These are phyloP conservation scores for Helobdella robusta DNA, from an alignment of 2,888 invertebrate species.

Conservation along the genomic window DNA sequence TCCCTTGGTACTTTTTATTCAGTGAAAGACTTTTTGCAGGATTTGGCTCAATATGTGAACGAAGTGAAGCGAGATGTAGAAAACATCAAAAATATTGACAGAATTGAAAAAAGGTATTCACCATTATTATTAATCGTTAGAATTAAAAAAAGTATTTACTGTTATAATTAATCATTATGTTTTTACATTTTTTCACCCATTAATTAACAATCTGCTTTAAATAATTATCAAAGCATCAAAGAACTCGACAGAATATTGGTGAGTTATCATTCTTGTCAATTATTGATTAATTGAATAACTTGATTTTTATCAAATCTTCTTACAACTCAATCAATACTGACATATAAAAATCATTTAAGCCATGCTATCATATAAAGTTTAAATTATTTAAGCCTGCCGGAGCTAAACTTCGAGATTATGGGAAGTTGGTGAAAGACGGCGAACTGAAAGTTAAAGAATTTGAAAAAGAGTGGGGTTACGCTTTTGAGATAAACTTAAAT, in stretches of 20 bases:
- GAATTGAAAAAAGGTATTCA: slow-evolving; percentile 17
- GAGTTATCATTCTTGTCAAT: neutral
- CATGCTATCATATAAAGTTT: too few species aligned
- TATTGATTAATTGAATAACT: neutral
- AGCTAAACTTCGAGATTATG: neutral
- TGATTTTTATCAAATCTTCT: too few species aligned
- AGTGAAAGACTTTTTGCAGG: neutral
- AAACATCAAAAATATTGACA: slow-evolving; percentile 4
- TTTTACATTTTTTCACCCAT: neutral
- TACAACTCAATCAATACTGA: too few species aligned
- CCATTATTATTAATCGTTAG: neutral
- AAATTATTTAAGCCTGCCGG: neutral
- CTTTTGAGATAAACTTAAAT: neutral
- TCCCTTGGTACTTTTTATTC: neutral
- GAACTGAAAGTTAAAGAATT: neutral
- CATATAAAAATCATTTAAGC: too few species aligned
- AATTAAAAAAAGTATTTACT: neutral
- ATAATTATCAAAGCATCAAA: neutral
- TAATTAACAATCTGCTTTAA: neutral
- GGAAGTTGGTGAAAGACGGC: slow-evolving; percentile 6
- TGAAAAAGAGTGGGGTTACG: neutral
- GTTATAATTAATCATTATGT: neutral
- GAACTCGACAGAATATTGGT: neutral
- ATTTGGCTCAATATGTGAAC: slow-evolving; percentile 15
- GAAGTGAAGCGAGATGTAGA: slow-evolving; percentile 14